These are phyloP conservation scores for Anastatus disparis DNA, from an alignment of 1,140 invertebrate species.

Conservation along the genomic window DNA sequence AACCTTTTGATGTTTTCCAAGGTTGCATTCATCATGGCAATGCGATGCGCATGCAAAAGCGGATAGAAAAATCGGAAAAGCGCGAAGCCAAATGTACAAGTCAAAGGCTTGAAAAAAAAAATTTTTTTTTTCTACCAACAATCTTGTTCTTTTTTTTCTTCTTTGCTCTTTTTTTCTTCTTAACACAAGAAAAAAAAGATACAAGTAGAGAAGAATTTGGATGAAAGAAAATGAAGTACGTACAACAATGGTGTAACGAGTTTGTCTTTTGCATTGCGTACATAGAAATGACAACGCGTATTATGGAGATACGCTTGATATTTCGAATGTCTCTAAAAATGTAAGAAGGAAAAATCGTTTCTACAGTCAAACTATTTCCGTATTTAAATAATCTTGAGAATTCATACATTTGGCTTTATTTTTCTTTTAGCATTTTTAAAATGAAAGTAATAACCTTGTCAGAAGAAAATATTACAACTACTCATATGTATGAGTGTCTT, in stretches of 20 bases:
- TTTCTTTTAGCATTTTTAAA: not conserved
- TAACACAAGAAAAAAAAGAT: too few relatives aligned
- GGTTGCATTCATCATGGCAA: not conserved
- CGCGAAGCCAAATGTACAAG: not conserved
- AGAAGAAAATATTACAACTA: not conserved
- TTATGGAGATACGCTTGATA: conserved; percentile 3
- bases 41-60: conserved; percentile 8
- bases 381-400: conserved; percentile 19
- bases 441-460: not conserved
- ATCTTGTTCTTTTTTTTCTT: too few relatives aligned
- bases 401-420: not conserved
- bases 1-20: conserved; percentile 18
- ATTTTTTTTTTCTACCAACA: too few relatives aligned
- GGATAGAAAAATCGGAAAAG: conserved; percentile 3
- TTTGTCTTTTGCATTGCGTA: not conserved
- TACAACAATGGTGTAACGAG: not conserved
- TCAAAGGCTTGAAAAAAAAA: not conserved
- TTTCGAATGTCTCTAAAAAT: not conserved
- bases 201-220: not conserved
- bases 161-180: too few relatives aligned
- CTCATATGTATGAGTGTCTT: too few relatives aligned
- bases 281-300: not conserved
- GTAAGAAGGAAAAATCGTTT: conserved; percentile 18
- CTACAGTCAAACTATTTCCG: not conserved
- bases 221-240: not conserved